Evolutionary conservation across 2,113 vertebrate species (phyloP).

Genomic region (Caretta caretta): DNA sequence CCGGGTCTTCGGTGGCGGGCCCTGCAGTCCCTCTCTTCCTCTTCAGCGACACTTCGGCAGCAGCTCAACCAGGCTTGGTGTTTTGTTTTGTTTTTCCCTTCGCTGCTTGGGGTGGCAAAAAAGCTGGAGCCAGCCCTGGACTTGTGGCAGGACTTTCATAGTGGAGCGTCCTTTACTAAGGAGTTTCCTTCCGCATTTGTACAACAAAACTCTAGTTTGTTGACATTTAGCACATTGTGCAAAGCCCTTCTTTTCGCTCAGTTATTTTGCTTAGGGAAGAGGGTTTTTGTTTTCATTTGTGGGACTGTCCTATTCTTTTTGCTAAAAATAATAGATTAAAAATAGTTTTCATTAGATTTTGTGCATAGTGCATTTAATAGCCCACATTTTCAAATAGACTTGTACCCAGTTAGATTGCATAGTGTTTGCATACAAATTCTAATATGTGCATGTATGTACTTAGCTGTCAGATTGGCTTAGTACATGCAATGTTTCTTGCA

Average conservation of each 20-base stretch:
- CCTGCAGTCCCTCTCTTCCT: too few relatives aligned
- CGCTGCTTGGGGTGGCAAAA: too few relatives aligned
- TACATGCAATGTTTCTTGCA: rapidly evolving
- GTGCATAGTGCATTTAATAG: background rate
- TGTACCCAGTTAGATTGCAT: background rate
- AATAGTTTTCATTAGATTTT: background rate
- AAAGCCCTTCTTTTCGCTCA: background rate
- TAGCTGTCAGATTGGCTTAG: rapidly evolving
- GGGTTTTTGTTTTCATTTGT: rapidly evolving
- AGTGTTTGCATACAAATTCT: background rate
- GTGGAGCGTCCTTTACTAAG: background rate
- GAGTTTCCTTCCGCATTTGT: background rate
- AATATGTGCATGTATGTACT: background rate
- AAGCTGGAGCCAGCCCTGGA: too few relatives aligned
- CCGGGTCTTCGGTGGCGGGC: too few relatives aligned
- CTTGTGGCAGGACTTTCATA: background rate
- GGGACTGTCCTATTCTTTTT: background rate
- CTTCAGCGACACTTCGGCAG: too few relatives aligned
- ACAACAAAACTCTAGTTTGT: background rate
- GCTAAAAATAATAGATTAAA: background rate
- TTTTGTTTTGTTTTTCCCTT: too few relatives aligned
- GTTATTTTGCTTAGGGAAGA: background rate
- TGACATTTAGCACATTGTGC: background rate
- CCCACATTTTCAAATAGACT: background rate
- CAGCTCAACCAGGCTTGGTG: too few relatives aligned